Conservation (phyloP, 1,140 invertebrate genomes). For the Intoshia linei region DNA sequence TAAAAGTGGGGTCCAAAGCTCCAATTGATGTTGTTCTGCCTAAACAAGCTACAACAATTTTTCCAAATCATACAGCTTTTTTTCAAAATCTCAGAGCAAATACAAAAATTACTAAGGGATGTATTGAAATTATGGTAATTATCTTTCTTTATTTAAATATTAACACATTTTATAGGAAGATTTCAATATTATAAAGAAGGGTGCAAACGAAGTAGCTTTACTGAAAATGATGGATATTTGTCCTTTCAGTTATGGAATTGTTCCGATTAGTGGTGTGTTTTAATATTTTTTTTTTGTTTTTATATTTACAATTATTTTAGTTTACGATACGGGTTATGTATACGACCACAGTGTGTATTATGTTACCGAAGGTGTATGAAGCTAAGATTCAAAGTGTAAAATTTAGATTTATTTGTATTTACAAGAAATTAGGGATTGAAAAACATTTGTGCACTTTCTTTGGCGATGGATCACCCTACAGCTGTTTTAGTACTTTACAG, state of each 20-base stretch:
- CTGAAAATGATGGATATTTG: constrained; percentile 99
- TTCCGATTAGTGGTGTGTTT: too few species aligned
- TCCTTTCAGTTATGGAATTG: constrained; percentile 96
- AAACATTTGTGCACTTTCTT: constrained; percentile 64
- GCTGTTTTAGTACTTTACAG: constrained; percentile 77
- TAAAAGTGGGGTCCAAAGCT: constrained; percentile 73
- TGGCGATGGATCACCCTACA: constrained; percentile 72
- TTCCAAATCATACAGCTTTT: constrained; percentile 98
- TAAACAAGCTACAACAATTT: constrained; percentile 86
- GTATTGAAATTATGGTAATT: constrained; percentile 88
- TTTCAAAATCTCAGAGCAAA: constrained; percentile 97
- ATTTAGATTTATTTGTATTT: neutral
- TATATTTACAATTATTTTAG: constrained; percentile 23
- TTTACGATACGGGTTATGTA: constrained; percentile 88
- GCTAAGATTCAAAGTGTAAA: neutral
- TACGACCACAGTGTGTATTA: constrained; percentile 38
- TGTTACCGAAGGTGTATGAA: neutral
- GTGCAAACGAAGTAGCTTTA: constrained; percentile 78
- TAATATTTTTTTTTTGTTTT: too few species aligned
- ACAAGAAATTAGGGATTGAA: constrained; percentile 35
- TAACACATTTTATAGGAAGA: constrained; percentile 35
- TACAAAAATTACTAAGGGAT: constrained; percentile 98
- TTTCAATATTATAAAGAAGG: constrained; percentile 61
- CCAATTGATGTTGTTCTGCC: constrained; percentile 73
- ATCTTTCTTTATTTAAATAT: constrained; percentile 3